Percentiles rank a stretch among this genome's conserved stretches.
Conservation (phyloP, 2,888 invertebrate species). For the Cataglyphis cursor region DNA sequence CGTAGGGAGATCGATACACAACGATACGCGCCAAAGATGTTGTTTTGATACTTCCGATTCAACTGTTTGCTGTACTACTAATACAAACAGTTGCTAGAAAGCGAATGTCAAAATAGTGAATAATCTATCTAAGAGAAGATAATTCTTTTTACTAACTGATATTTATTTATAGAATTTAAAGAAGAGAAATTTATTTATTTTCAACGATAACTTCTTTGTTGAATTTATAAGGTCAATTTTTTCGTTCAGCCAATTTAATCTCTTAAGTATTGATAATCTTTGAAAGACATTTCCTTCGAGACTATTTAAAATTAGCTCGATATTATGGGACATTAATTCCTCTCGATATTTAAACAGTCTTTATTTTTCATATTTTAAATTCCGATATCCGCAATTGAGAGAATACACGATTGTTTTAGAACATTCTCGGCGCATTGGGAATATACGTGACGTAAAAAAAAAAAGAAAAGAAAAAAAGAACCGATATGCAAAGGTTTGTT, state of each 20-base stretch:
- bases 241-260: background rate
- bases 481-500: constrained; percentile 29
- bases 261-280: background rate
- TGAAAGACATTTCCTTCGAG: background rate
- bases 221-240: background rate
- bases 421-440: constrained; percentile 3
- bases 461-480: background rate
- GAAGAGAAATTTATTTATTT: background rate
- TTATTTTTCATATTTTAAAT: background rate
- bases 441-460: background rate
- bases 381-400: background rate
- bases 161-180: background rate
- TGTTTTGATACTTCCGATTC: constrained; percentile 50
- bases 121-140: constrained; percentile 9
- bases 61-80: constrained; percentile 7
- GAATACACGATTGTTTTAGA: constrained; percentile 13
- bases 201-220: constrained; percentile 7
- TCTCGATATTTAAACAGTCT: background rate
- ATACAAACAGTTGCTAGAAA: constrained; percentile 34
- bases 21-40: constrained; percentile 47
- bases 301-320: background rate
- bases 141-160: constrained; percentile 5
- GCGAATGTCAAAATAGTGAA: constrained; percentile 12
- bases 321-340: background rate
- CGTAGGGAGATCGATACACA: constrained; percentile 51